phyloP scores from a whole-genome alignment of 1,140 invertebrate species.

The Euborellia annulipes region DNA sequence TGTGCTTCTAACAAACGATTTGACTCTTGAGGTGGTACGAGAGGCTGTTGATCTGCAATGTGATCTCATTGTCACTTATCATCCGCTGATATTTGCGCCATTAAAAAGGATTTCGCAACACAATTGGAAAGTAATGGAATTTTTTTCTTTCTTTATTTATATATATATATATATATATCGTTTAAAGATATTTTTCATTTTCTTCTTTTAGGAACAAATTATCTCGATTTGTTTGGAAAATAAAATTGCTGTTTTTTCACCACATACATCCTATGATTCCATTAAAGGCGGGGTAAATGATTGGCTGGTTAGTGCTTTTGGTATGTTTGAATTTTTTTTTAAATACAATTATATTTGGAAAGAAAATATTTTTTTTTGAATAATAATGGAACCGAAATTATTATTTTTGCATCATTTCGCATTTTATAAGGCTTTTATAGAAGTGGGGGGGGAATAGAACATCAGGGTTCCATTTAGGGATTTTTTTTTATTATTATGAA shows the following conservation, averaged over 20 bases:
- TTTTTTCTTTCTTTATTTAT: not conserved
- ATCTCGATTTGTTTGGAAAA: slow-evolving; percentile 69
- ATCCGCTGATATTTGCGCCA: slow-evolving; percentile 83
- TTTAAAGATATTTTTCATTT: slow-evolving; percentile 5
- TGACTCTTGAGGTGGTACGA: slow-evolving; percentile 73
- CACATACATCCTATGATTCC: slow-evolving; percentile 82
- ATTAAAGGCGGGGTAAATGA: slow-evolving; percentile 76
- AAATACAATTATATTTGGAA: not conserved
- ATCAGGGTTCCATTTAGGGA: too few relatives aligned
- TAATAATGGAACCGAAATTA: too few relatives aligned
- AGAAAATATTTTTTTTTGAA: too few relatives aligned
- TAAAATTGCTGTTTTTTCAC: slow-evolving; percentile 79
- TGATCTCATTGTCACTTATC: slow-evolving; percentile 84
- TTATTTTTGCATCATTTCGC: too few relatives aligned
- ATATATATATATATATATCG: slow-evolving; percentile 5
- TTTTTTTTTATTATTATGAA: too few relatives aligned
- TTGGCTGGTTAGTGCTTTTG: slow-evolving; percentile 69
- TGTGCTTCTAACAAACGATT: slow-evolving; percentile 85
- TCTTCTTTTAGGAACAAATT: slow-evolving; percentile 47
- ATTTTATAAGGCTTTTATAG: too few relatives aligned
- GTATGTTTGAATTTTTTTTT: slow-evolving; percentile 25
- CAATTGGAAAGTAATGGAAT: slow-evolving; percentile 50
- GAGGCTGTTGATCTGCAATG: slow-evolving; percentile 56
- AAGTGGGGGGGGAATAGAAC: too few relatives aligned
- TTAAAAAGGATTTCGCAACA: slow-evolving; percentile 56